Evolutionary conservation across 2,797 vertebrate species (phyloP).

Genomic region (Myotis findleyi): DNA sequence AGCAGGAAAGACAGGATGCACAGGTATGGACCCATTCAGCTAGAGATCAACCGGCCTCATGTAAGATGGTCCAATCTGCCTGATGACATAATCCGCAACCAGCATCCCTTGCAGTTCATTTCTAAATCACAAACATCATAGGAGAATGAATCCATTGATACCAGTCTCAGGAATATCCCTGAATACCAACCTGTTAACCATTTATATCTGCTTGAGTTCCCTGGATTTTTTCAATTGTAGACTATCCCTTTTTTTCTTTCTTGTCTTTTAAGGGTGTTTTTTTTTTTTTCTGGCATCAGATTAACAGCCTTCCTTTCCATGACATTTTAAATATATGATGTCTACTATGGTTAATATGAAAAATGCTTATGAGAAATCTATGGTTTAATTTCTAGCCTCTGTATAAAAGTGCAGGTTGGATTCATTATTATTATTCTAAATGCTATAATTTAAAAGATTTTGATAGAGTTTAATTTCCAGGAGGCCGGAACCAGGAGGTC

Average conservation of each 20-base stretch:
- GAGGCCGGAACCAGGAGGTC: background rate
- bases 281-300: background rate
- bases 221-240: background rate
- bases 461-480: background rate
- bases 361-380: background rate
- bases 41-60: background rate
- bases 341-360: background rate
- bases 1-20: background rate
- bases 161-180: background rate
- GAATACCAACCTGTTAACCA: background rate
- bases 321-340: background rate
- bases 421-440: background rate
- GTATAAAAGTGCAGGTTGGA: background rate
- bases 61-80: background rate
- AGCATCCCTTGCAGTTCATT: background rate
- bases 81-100: background rate
- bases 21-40: background rate
- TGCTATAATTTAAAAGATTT: background rate
- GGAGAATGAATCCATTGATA: background rate
- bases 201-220: background rate
- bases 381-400: conserved; percentile 15
- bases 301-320: background rate
- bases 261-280: background rate
- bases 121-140: background rate
- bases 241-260: background rate